A percentile compares a stretch with the other conserved stretches of the same genome.
These are phyloP conservation scores for Cataglyphis hispanica DNA, from an alignment of 1,140 invertebrate genomes.

Conservation along the genomic window DNA sequence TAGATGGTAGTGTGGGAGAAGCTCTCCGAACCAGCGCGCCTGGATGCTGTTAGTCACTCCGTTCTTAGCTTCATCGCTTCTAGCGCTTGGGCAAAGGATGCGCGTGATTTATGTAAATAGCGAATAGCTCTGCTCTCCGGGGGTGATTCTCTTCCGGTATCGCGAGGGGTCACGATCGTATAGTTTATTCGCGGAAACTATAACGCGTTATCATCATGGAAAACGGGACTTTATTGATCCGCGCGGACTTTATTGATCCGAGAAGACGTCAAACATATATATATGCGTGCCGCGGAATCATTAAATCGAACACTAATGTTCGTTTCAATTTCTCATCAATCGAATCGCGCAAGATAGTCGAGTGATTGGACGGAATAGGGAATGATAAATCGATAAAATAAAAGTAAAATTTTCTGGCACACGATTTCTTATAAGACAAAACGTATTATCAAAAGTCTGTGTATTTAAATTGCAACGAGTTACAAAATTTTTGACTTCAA, in stretches of 20 bases:
- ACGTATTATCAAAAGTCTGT: not conserved
- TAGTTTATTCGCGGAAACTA: constrained; percentile 49
- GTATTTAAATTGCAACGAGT: not conserved
- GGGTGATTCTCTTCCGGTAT: constrained; percentile 48
- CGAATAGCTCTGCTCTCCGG: constrained; percentile 8
- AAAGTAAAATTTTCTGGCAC: not conserved
- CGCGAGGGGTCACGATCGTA: not conserved
- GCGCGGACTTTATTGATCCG: constrained; percentile 33
- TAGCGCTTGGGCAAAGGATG: constrained; percentile 41
- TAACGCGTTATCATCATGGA: constrained; percentile 40
- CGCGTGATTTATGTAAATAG: constrained; percentile 49
- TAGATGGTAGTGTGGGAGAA: constrained; percentile 52
- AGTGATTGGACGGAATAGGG: not conserved
- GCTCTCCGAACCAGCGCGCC: constrained; percentile 20
- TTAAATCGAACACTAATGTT: constrained; percentile 19
- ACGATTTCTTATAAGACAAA: not conserved
- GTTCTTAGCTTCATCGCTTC: constrained; percentile 65
- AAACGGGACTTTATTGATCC: constrained; percentile 18
- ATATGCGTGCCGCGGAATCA: not conserved
- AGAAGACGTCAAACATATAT: constrained; percentile 5
- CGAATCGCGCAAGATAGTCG: not conserved
- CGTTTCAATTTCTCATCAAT: not conserved
- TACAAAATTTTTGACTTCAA: not conserved
- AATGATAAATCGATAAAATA: not conserved
- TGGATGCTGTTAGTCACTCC: constrained; percentile 67